These are phyloP conservation scores for Halichoeres trimaculatus DNA, from an alignment of 2,113 vertebrate genomes.

Conservation along the genomic window DNA sequence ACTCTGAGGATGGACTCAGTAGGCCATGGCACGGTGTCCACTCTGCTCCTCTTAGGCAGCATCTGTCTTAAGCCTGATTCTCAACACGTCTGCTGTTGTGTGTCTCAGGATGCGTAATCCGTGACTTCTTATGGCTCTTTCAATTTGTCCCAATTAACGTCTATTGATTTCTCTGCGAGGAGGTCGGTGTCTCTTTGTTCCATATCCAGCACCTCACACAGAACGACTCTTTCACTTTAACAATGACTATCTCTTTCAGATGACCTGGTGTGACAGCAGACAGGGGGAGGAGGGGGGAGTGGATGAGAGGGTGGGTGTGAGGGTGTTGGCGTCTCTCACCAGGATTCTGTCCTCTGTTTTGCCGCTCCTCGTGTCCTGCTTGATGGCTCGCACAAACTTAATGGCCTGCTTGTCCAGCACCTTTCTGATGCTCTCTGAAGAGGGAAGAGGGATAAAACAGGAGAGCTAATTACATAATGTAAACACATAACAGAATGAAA, in stretches of 20 bases:
- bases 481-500: constrained; percentile 46
- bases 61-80: constrained; percentile 72
- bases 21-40: constrained; percentile 72
- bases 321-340: constrained; percentile 67
- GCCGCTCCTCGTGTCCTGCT: constrained; percentile 80
- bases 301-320: not conserved
- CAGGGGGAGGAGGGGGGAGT: not conserved
- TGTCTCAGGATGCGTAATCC: constrained; percentile 57
- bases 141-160: constrained; percentile 55
- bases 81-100: constrained; percentile 50
- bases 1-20: constrained; percentile 68
- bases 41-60: constrained; percentile 66
- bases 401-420: constrained; percentile 82
- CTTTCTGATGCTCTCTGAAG: constrained; percentile 85
- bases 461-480: constrained; percentile 39
- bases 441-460: constrained; percentile 10
- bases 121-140: constrained; percentile 49
- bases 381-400: constrained; percentile 83
- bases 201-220: constrained; percentile 24
- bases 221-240: constrained; percentile 8
- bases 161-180: constrained; percentile 21
- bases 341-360: constrained; percentile 83
- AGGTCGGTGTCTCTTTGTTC: not conserved
- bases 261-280: constrained; percentile 9
- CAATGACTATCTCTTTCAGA: not conserved